Evolutionary conservation across 2,888 invertebrate genomes (phyloP), one percentile per base, ranked within the genome.

Genomic region (Lasioglossum pauxillum): DNA sequence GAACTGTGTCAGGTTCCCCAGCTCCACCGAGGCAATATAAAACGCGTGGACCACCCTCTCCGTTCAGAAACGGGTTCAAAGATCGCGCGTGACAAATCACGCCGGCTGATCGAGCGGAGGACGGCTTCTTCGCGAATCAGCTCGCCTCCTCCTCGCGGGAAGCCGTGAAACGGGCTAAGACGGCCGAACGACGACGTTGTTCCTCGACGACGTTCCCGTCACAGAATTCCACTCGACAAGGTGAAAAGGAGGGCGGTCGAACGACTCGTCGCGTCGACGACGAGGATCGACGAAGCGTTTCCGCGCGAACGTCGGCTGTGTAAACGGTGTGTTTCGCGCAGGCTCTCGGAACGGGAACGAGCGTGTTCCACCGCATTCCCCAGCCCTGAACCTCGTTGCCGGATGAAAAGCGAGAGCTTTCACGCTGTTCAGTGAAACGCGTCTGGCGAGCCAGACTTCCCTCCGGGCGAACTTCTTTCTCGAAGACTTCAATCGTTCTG

Each of bases 311-410:
- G 19, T 10, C 53, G 23, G 16, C 64, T 5, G 53, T 67, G 67
- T 64, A 74, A 79, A 64, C 79, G 72, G 72, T 72, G 72, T 49
- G 67, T 67, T 41, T 67, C 35, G 67, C 35, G 73, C 53, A 73
- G 79, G 19, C 19, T 74, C 73, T 67, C 44, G n/a, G 31, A 23
- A 53, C n/a, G 31, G 35, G 67, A 74, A 82, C 67, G 41, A 53
- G 49, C 41, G 35, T 67, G 53, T 74, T 44, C 49, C 64, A n/a
- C n/a, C 57, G 41, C 41, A 64, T n/a, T 67, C 16, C 64, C 31
- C 19, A 5, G 27, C 38, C 27, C 10, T 12, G 31, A 19, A 16
- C 12, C n/a, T 49, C 49, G 64, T 31, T 16, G 27, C 35, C 19
- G 19, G 46, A 27, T 31, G 60, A 60, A 60, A 60, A 60, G 60